Evolutionary conservation across 2,113 vertebrate species (phyloP).

Genomic region (Meriones unguiculatus): DNA sequence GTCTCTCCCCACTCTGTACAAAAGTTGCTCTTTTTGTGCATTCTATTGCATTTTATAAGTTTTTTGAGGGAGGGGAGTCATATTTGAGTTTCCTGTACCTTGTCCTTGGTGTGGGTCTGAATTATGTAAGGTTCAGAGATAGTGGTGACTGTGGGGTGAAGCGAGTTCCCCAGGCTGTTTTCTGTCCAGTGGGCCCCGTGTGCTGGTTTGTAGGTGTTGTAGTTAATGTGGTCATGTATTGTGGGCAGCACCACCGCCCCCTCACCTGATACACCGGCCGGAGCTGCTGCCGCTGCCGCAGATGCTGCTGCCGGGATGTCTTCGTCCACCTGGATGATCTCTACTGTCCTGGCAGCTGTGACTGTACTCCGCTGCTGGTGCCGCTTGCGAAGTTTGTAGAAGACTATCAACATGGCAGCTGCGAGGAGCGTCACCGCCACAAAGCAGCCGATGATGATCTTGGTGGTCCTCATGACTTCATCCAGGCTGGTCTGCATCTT

Average conservation of each 20-base stretch:
- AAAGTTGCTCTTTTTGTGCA: conserved; percentile 95
- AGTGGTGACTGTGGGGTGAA: conserved; percentile 94
- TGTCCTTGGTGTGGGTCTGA: conserved; percentile 97
- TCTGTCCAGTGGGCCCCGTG: conserved; percentile 97
- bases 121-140: conserved; percentile 94
- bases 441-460: conserved; percentile 99
- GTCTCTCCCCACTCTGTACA: conserved; percentile 95
- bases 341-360: conserved; percentile 94
- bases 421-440: conserved; percentile 97
- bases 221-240: conserved; percentile 95
- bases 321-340: conserved; percentile 97
- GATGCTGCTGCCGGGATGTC: conserved; percentile 88
- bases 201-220: conserved; percentile 94
- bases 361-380: conserved; percentile 98
- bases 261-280: conserved; percentile 91
- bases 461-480: conserved; percentile 99
- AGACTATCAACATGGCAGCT: conserved; percentile 97
- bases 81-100: conserved; percentile 99
- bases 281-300: conserved; percentile 81
- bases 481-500: conserved; percentile 95
- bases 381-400: conserved; percentile 98
- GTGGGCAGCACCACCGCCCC: conserved; percentile 92
- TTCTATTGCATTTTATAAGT: conserved; percentile 94
- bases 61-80: conserved; percentile 86
- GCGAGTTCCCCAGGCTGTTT: conserved; percentile 96